Evolutionary conservation across 2,888 invertebrate genomes (phyloP).

Genomic region (Aplocera efformata): DNA sequence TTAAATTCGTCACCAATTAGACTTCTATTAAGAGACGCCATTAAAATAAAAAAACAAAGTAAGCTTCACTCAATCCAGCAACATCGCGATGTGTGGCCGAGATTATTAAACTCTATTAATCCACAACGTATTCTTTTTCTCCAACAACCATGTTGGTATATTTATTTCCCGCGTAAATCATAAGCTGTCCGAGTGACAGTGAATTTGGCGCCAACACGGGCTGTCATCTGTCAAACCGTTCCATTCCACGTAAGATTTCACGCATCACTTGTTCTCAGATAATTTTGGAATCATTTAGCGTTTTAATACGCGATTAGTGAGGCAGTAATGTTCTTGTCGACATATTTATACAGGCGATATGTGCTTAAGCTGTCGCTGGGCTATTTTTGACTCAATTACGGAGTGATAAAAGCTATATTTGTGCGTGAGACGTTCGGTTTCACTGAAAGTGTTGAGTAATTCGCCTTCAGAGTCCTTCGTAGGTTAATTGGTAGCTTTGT

Average conservation of each 20-base stretch:
- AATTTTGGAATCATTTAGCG: slow-evolving; percentile 42
- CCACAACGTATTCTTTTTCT: slow-evolving; percentile 50
- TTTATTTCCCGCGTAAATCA: slow-evolving; percentile 65
- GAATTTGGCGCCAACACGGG: slow-evolving; percentile 60
- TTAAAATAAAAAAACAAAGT: slow-evolving; percentile 26
- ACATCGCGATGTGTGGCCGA: slow-evolving; percentile 54
- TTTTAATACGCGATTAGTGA: slow-evolving; percentile 53
- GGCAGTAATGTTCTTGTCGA: slow-evolving; percentile 45
- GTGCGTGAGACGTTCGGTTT: slow-evolving; percentile 28
- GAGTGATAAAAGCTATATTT: slow-evolving; percentile 30
- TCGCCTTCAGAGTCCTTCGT: slow-evolving; percentile 25
- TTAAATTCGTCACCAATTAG: slow-evolving; percentile 36
- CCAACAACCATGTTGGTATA: slow-evolving; percentile 42
- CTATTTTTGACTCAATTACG: slow-evolving; percentile 36
- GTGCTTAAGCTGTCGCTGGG: slow-evolving; percentile 31
- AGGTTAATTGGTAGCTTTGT: slow-evolving; percentile 27
- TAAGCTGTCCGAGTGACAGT: slow-evolving; percentile 56
- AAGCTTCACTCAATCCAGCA: slow-evolving; percentile 33
- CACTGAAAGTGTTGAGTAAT: slow-evolving; percentile 36
- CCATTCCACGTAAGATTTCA: slow-evolving; percentile 44
- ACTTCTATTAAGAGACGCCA: slow-evolving; percentile 27
- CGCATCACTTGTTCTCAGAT: slow-evolving; percentile 27
- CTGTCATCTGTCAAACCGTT: slow-evolving; percentile 44
- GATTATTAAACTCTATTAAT: slow-evolving; percentile 58
- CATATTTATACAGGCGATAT: slow-evolving; percentile 49